Conservation (phyloP, 2,888 invertebrate genomes). For the Phyllotreta cruciferae region DNA sequence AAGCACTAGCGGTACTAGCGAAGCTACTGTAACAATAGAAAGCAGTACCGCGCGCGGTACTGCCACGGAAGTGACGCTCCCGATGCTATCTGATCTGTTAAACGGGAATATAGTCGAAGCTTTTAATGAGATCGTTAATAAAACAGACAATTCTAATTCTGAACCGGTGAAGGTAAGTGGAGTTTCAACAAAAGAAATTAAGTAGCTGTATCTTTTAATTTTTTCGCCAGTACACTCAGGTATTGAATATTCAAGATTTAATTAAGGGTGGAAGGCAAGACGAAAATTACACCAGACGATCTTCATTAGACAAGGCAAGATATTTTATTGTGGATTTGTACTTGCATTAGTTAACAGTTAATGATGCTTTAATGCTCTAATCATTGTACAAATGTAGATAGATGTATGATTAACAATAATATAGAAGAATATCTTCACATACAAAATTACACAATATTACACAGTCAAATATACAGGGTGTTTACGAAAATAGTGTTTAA, state of each 20-base stretch:
- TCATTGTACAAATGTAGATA: neutral
- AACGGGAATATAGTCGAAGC: constrained; percentile 69
- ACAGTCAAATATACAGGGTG: no score
- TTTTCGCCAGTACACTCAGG: constrained; percentile 48
- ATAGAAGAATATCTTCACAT: no score
- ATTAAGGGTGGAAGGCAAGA: constrained; percentile 44
- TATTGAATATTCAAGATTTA: constrained; percentile 50
- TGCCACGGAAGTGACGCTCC: constrained; percentile 58
- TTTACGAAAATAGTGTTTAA: no score
- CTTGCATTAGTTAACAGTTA: constrained; percentile 17
- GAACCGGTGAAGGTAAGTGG: constrained; percentile 4
- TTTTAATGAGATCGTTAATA: constrained; percentile 66
- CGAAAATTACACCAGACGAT: constrained; percentile 46
- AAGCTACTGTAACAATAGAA: constrained; percentile 27
- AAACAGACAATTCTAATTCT: constrained; percentile 48
- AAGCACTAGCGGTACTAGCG: constrained; percentile 36
- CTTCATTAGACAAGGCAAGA: constrained; percentile 47
- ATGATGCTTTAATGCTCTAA: constrained; percentile 10
- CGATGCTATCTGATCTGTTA: constrained; percentile 66
- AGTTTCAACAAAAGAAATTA: constrained; percentile 8
- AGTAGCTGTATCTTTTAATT: constrained; percentile 26
- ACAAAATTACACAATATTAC: no score
- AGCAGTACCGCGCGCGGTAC: constrained; percentile 41
- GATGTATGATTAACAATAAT: no score
- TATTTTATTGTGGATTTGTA: constrained; percentile 18